Conservation (phyloP, 2,797 vertebrate genomes). For the Naso thynnoides region DNA sequence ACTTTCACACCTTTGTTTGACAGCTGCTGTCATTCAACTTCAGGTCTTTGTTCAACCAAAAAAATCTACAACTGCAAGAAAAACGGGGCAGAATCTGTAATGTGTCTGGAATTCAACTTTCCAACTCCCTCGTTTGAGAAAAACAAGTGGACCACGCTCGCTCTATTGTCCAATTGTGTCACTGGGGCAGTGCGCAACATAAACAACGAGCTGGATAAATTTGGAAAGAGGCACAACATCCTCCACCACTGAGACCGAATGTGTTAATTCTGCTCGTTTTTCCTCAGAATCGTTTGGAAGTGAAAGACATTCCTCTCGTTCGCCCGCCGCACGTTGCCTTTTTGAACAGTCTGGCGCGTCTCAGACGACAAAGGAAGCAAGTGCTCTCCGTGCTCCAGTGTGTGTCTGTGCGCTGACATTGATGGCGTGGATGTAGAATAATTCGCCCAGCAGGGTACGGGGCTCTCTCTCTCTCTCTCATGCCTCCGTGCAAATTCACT, state of each 20-base stretch:
- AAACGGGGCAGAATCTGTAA: neutral
- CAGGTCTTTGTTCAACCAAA: slow-evolving; percentile 57
- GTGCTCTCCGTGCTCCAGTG: slow-evolving; percentile 74
- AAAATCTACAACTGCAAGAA: neutral
- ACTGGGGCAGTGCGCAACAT: slow-evolving; percentile 74
- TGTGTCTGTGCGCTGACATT: slow-evolving; percentile 80
- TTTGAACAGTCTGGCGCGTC: slow-evolving; percentile 85
- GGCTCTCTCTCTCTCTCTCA: slow-evolving; percentile 34
- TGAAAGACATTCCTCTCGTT: slow-evolving; percentile 39
- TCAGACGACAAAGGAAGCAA: slow-evolving; percentile 89
- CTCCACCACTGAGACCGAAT: neutral
- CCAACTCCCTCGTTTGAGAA: slow-evolving; percentile 35
- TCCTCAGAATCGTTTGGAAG: neutral
- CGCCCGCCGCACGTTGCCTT: slow-evolving; percentile 70
- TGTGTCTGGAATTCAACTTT: slow-evolving; percentile 55
- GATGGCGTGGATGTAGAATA: slow-evolving; percentile 84
- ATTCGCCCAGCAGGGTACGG: slow-evolving; percentile 71
- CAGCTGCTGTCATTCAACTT: slow-evolving; percentile 75
- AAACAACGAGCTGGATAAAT: slow-evolving; percentile 68
- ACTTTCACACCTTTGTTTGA: slow-evolving; percentile 83
- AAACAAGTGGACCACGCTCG: slow-evolving; percentile 54
- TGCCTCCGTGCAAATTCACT: slow-evolving; percentile 32
- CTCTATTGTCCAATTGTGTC: slow-evolving; percentile 77
- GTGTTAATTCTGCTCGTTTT: slow-evolving; percentile 12
- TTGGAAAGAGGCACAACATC: slow-evolving; percentile 29